phyloP scores from a whole-genome alignment of 2,888 invertebrate species.

The Laothoe populi region DNA sequence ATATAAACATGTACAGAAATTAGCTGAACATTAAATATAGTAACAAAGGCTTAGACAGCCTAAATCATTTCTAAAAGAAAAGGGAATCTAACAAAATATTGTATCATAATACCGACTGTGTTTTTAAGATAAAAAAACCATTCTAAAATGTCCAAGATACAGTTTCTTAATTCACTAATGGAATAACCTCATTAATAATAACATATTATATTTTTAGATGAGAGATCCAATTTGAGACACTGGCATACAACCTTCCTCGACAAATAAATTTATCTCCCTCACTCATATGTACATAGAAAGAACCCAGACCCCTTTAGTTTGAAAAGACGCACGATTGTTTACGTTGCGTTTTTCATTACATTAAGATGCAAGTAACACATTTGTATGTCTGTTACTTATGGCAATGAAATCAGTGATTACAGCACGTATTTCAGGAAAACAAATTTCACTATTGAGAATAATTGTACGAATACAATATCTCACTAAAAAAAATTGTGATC shows the following conservation, averaged over 20 bases:
- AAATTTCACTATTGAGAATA: not conserved
- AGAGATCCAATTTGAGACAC: conserved; percentile 77
- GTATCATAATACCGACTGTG: conserved; percentile 1
- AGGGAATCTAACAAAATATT: conserved; percentile 5
- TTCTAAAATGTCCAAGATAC: conserved; percentile 30
- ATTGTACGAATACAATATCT: no score
- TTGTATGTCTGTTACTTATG: conserved; percentile 12
- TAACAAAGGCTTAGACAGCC: not conserved
- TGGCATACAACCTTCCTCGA: conserved; percentile 51
- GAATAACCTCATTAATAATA: conserved; percentile 79
- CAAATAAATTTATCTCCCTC: conserved; percentile 34
- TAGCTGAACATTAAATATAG: not conserved
- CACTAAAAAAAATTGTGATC: no score
- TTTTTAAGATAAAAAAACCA: conserved; percentile 14
- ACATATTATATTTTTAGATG: conserved; percentile 59
- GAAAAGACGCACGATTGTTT: conserved; percentile 4
- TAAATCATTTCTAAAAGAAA: not conserved
- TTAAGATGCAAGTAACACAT: conserved; percentile 10
- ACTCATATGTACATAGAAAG: conserved; percentile 34
- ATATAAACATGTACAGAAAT: no score
- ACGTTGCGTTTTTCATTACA: not conserved
- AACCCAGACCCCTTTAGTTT: conserved; percentile 1
- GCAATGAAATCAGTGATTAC: not conserved
- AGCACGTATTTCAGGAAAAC: not conserved
- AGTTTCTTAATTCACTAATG: conserved; percentile 79